A percentile compares a stretch with the other conserved stretches of the same genome.
These are phyloP conservation scores for Drosophila pegasa DNA, from an alignment of 2,888 invertebrate species.

Conservation along the genomic window DNA sequence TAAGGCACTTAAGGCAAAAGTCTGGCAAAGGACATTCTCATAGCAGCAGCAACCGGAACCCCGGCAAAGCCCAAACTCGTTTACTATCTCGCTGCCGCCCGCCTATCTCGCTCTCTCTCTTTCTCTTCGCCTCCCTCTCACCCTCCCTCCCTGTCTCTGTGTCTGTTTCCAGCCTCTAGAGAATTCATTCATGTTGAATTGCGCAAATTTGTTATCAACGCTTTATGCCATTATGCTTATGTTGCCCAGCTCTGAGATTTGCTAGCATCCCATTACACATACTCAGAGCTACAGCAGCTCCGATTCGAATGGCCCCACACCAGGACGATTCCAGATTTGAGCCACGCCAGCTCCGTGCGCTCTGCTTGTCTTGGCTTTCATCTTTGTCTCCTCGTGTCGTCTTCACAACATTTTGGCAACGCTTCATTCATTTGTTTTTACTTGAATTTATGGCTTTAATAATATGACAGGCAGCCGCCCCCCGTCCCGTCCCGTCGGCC, in stretches of 20 bases:
- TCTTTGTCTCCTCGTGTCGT: constrained; percentile 24
- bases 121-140: not conserved
- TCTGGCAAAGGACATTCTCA: constrained; percentile 42
- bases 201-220: constrained; percentile 82
- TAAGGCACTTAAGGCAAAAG: constrained; percentile 67
- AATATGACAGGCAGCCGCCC: constrained; percentile 50
- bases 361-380: constrained; percentile 19
- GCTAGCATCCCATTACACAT: constrained; percentile 43
- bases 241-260: constrained; percentile 62
- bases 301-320: not conserved
- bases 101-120: not conserved
- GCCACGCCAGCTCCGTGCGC: constrained; percentile 6
- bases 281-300: constrained; percentile 6
- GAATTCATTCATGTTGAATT: constrained; percentile 83
- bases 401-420: constrained; percentile 65
- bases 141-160: constrained; percentile 31
- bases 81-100: too few species aligned
- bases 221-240: constrained; percentile 81
- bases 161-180: constrained; percentile 66
- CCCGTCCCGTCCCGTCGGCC: not conserved
- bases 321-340: constrained; percentile 6
- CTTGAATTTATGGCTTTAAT: constrained; percentile 72
- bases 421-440: constrained; percentile 71
- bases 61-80: constrained; percentile 5
- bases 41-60: constrained; percentile 34